A percentile compares a stretch with the other conserved stretches of the same genome.
Conservation (phyloP, 2,113 vertebrate species). For the Hypanus sabinus region DNA sequence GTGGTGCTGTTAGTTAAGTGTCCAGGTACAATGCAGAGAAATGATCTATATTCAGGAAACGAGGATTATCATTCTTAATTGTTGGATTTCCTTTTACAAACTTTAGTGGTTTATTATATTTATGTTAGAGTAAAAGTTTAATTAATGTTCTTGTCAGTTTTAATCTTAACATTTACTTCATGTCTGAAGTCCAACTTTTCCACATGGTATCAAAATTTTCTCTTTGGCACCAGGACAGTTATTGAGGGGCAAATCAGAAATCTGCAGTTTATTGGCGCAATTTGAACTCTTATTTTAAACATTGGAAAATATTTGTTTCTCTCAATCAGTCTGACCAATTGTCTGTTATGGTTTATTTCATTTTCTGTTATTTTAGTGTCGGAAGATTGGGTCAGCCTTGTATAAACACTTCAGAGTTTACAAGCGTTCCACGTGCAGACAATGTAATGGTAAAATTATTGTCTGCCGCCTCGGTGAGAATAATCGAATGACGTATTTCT, state of each 20-base stretch:
- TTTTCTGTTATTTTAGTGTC: constrained; percentile 60
- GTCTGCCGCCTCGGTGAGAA: constrained; percentile 80
- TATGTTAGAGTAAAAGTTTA: background rate
- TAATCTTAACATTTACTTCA: no score
- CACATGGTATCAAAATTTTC: background rate
- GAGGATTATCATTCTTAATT: no score
- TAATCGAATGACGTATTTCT: constrained; percentile 87
- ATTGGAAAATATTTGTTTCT: background rate
- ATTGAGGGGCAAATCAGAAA: background rate
- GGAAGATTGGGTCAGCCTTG: constrained; percentile 63
- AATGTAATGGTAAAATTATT: constrained; percentile 64
- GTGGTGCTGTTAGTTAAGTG: no score
- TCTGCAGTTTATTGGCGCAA: background rate
- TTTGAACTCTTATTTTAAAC: background rate
- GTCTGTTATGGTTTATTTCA: background rate
- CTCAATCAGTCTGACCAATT: background rate
- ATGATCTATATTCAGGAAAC: no score
- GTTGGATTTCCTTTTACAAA: background rate
- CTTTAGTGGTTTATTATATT: background rate
- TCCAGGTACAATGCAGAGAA: no score
- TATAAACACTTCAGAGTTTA: constrained; percentile 80
- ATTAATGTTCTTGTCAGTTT: background rate
- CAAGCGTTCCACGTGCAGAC: constrained; percentile 65
- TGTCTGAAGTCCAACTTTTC: background rate
- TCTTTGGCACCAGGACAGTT: background rate